Conservation (phyloP, 1,140 invertebrate genomes). For the Procambarus virginalis region DNA sequence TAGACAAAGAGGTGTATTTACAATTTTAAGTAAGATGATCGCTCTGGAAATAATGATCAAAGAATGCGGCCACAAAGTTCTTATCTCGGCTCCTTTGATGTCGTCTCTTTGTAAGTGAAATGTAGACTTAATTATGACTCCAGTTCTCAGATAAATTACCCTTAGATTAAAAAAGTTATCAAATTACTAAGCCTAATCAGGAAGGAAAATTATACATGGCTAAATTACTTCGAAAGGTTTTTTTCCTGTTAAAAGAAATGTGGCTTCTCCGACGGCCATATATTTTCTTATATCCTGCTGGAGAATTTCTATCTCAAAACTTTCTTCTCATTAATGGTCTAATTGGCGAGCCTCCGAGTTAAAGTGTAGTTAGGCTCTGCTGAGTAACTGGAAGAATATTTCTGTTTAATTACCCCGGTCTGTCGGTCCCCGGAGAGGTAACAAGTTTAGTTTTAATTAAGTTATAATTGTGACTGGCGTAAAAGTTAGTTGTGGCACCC, state of each 20-base stretch:
- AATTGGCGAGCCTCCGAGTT: slow-evolving; percentile 39
- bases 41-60: not conserved
- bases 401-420: not conserved
- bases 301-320: slow-evolving; percentile 27
- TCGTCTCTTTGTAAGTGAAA: slow-evolving; percentile 46
- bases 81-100: slow-evolving; percentile 37
- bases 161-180: slow-evolving; percentile 67
- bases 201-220: slow-evolving; percentile 60
- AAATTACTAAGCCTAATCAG: slow-evolving; percentile 62
- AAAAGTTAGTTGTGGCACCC: no score
- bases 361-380: slow-evolving; percentile 41
- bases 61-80: slow-evolving; percentile 32
- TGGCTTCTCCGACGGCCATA: not conserved
- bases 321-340: slow-evolving; percentile 47
- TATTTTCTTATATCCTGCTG: slow-evolving; percentile 6
- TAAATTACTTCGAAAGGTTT: slow-evolving; percentile 48
- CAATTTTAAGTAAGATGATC: not conserved
- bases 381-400: not conserved
- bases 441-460: no score
- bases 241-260: not conserved
- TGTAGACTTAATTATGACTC: slow-evolving; percentile 63
- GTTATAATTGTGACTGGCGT: no score
- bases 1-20: not conserved
- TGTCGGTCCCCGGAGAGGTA: not conserved
- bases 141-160: slow-evolving; percentile 64